Base-by-base conservation (phyloP, 2,888 invertebrate genomes). In the Lycaena phlaeas region DNA sequence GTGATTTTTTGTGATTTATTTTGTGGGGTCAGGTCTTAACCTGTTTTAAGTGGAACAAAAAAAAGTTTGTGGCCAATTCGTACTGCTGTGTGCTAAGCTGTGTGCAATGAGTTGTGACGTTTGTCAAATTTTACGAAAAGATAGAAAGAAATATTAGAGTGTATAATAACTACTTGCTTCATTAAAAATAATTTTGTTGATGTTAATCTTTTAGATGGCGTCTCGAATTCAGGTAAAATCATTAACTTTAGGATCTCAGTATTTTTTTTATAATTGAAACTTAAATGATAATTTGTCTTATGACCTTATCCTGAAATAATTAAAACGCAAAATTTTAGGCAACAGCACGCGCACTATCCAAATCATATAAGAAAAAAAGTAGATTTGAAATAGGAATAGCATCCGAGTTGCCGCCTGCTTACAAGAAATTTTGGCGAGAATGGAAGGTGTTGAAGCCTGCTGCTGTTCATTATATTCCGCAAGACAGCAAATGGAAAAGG, bases 401-500 rank as follows among this genome's bases (percentile, higher is more conserved):
- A 4, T 72, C 89, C 1, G 85, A 87, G 50, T 70, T 95, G 39
- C 96, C 96, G 1, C 87, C 89, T 45, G 92, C 91, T 1, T 96
- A 95, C 59, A 92, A 89, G 61, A 95, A 94, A 59, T 96, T 95
- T 71, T 94, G 92, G 87, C 86, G 84, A 44, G 95, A 96, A 84
- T 95, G 95, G 94, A 92, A 91, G 66, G 54, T 87, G 1, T 79
- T 88, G 38, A 84, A 86, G 48, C 88, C 88, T 45, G 86, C 85
- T 18, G 88, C 89, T 1, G 89, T 89, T 0, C 89, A 89, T 53
- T 94, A 91, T 64, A 87, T 92, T 36, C 90, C 92, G 26, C 88
- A 91, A 62, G 86, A 89, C 54, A 91, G 90, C 14, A 88, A 87
- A 62, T 95, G 91, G 88, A 88, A 87, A 53, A 86, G 90, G 40